A percentile compares a stretch with the other conserved stretches of the same genome.
phyloP scores from a whole-genome alignment of 2,113 vertebrate species.

The Charadrius vociferus region DNA sequence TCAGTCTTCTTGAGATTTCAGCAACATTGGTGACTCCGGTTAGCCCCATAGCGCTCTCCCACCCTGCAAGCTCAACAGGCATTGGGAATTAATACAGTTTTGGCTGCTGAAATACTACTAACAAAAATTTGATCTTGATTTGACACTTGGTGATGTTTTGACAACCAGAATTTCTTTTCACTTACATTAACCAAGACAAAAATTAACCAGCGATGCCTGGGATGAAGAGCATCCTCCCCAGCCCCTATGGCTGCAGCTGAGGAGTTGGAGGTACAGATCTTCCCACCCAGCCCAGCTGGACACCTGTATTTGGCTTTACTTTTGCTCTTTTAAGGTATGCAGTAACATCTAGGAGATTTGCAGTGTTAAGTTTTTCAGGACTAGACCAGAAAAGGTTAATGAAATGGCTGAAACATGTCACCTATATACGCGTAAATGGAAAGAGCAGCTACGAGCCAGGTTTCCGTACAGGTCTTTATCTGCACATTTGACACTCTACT shows the following conservation, averaged over 20 bases:
- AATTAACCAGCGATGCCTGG: accelerated
- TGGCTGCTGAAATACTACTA: background rate
- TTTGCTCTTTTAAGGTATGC: background rate
- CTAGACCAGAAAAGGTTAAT: background rate
- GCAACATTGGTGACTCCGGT: accelerated
- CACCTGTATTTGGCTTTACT: background rate
- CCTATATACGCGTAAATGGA: background rate
- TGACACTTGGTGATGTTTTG: background rate
- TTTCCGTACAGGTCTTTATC: background rate
- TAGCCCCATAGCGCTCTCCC: background rate
- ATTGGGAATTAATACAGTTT: accelerated
- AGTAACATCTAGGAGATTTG: background rate
- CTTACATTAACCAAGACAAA: background rate
- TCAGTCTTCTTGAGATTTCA: background rate
- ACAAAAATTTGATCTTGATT: background rate
- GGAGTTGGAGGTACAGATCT: background rate
- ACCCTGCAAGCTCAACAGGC: background rate
- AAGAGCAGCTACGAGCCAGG: background rate
- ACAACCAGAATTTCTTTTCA: background rate
- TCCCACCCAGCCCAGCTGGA: background rate
- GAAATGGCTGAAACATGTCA: background rate
- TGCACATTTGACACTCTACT: background rate
- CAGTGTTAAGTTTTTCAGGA: background rate
- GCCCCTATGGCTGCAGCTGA: background rate
- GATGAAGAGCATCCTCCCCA: background rate